A percentile compares a stretch with the other conserved stretches of the same genome.
These are phyloP conservation scores for Hippocampus mohnikei DNA, from an alignment of 2,113 vertebrate species.

Conservation along the genomic window DNA sequence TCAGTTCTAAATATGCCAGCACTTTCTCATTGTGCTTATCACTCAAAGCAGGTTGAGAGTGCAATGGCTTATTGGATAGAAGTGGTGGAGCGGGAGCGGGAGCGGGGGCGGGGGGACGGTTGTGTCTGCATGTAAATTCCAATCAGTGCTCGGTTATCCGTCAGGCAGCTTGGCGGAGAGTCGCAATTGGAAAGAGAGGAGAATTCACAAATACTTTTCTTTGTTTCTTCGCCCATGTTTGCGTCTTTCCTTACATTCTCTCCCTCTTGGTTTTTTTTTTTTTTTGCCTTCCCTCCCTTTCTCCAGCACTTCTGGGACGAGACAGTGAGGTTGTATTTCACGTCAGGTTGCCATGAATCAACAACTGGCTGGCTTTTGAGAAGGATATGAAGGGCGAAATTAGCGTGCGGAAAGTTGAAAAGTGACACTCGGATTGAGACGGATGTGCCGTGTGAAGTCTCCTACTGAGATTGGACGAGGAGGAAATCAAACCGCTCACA, in stretches of 20 bases:
- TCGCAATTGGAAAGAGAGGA: slow-evolving; percentile 50
- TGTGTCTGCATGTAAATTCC: slow-evolving; percentile 64
- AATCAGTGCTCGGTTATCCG: slow-evolving; percentile 62
- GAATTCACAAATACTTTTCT: slow-evolving; percentile 38
- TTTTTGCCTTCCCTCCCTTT: slow-evolving; percentile 15
- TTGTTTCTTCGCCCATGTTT: slow-evolving; percentile 47
- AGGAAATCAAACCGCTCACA: slow-evolving; percentile 32
- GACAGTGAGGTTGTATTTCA: slow-evolving; percentile 6
- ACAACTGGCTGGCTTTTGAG: slow-evolving; percentile 42
- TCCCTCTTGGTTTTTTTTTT: slow-evolving; percentile 19
- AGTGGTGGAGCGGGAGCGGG: slow-evolving; percentile 15
- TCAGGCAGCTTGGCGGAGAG: slow-evolving; percentile 45
- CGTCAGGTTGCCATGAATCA: slow-evolving; percentile 56
- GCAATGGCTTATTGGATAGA: slow-evolving; percentile 41
- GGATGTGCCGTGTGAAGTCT: slow-evolving; percentile 26
- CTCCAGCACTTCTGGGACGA: slow-evolving; percentile 3
- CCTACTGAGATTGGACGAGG: slow-evolving; percentile 23
- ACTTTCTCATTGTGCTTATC: slow-evolving; percentile 51
- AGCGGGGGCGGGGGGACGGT: neutral
- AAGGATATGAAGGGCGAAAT: slow-evolving; percentile 41
- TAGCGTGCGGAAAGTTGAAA: slow-evolving; percentile 29
- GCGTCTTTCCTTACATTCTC: slow-evolving; percentile 24
- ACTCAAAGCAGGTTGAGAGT: slow-evolving; percentile 53
- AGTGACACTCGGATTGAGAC: slow-evolving; percentile 39
- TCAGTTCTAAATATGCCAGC: slow-evolving; percentile 43